phyloP scores from a whole-genome alignment of 2,888 invertebrate species.

The Netelia melanura region DNA sequence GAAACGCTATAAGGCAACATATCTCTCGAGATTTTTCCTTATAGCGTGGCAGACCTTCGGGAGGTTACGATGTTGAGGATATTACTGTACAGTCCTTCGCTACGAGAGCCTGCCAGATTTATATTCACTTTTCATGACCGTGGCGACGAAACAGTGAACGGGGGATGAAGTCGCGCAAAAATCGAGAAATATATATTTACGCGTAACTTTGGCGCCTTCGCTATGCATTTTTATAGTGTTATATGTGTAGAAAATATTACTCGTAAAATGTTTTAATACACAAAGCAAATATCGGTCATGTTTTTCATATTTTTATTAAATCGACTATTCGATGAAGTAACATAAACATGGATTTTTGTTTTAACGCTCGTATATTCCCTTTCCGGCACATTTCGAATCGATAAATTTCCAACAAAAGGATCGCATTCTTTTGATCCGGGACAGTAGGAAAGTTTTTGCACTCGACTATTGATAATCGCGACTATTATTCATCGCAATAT shows the following conservation, averaged over 20 bases:
- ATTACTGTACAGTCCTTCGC: not conserved
- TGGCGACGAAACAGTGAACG: slow-evolving; percentile 55
- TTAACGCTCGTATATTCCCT: not conserved
- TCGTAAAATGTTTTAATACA: slow-evolving; percentile 24
- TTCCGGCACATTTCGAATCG: not conserved
- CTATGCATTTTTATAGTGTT: slow-evolving; percentile 1
- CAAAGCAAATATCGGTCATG: not conserved
- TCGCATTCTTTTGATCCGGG: no score
- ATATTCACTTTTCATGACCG: slow-evolving; percentile 64
- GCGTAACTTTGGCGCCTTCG: slow-evolving; percentile 34
- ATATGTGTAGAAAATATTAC: not conserved
- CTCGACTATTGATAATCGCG: no score
- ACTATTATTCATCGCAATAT: no score
- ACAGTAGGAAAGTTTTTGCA: no score
- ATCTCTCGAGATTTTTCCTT: slow-evolving; percentile 40
- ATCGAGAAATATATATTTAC: slow-evolving; percentile 10
- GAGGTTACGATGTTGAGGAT: not conserved
- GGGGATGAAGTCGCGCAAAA: slow-evolving; percentile 54
- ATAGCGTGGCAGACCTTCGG: slow-evolving; percentile 37
- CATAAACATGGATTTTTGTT: not conserved
- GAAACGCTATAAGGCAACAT: no score
- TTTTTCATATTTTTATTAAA: no score
- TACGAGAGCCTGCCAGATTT: slow-evolving; percentile 40
- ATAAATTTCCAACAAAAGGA: not conserved
- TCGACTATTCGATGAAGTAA: not conserved